These are phyloP conservation scores for Acrobasis suavella DNA, from an alignment of 2,888 invertebrate genomes.

Conservation along the genomic window DNA sequence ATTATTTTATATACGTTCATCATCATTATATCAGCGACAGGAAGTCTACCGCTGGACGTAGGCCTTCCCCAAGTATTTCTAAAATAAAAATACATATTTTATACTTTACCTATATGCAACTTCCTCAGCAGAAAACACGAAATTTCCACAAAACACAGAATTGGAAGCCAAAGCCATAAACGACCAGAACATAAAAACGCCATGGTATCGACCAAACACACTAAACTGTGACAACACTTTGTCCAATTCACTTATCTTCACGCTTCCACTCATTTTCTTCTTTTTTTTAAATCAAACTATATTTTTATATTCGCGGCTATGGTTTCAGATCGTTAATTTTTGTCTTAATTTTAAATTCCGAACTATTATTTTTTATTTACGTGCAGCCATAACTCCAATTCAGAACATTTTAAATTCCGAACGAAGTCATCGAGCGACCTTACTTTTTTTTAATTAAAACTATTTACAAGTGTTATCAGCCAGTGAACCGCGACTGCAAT, in stretches of 20 bases:
- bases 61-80: too few species aligned
- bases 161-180: slow-evolving; percentile 43
- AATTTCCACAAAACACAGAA: slow-evolving; percentile 42
- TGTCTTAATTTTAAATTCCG: slow-evolving; percentile 1
- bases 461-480: slow-evolving; percentile 25
- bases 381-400: not conserved
- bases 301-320: too few species aligned
- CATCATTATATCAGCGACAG: too few species aligned
- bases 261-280: slow-evolving; percentile 24
- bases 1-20: too few species aligned
- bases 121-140: slow-evolving; percentile 45
- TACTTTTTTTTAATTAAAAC: slow-evolving; percentile 19
- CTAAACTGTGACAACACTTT: slow-evolving; percentile 46
- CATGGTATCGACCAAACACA: slow-evolving; percentile 44
- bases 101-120: slow-evolving; percentile 43
- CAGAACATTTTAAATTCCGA: slow-evolving; percentile 1
- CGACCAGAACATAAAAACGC: slow-evolving; percentile 35
- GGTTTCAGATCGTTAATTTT: not conserved
- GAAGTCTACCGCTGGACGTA: too few species aligned
- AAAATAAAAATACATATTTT: too few species aligned
- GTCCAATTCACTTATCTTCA: slow-evolving; percentile 40
- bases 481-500: slow-evolving; percentile 17
- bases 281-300: not conserved
- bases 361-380: not conserved
- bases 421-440: not conserved